phyloP scores from a whole-genome alignment of 2,797 vertebrate genomes.

The Acomys russatus region DNA sequence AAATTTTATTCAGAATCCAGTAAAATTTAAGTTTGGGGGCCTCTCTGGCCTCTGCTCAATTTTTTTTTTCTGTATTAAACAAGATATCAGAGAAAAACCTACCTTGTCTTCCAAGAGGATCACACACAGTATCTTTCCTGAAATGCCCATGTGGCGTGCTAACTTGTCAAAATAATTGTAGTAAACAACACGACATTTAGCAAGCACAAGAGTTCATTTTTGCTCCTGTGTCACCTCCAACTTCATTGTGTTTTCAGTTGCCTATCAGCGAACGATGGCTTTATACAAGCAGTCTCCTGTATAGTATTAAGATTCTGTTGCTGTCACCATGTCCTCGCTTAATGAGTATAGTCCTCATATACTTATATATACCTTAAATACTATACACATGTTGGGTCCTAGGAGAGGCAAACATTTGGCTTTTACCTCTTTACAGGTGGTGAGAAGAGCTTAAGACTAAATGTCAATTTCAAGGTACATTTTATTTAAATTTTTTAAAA shows the following conservation, averaged over 20 bases:
- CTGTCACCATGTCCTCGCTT: neutral
- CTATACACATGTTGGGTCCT: neutral
- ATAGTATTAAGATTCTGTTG: neutral
- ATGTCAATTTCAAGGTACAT: neutral
- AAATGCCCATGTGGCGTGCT: neutral
- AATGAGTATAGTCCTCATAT: neutral
- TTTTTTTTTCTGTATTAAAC: neutral
- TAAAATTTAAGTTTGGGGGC: neutral
- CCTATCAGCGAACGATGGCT: neutral
- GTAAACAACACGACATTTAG: neutral
- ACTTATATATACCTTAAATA: too few species aligned
- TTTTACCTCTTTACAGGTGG: neutral
- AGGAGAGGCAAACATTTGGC: neutral
- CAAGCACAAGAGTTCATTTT: neutral
- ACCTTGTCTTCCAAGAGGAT: neutral
- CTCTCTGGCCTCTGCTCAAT: neutral
- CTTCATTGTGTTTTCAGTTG: slow-evolving; percentile 1
- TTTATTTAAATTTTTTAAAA: too few species aligned
- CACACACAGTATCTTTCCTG: neutral
- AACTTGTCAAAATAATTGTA: neutral
- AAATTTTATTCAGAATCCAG: neutral
- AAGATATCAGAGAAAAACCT: neutral
- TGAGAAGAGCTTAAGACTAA: neutral
- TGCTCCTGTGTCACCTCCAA: neutral
- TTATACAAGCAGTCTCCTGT: neutral